A percentile compares a stretch with the other conserved stretches of the same genome.
Evolutionary conservation across 2,113 vertebrate species (phyloP).

Genomic region (Anoplopoma fimbria): DNA sequence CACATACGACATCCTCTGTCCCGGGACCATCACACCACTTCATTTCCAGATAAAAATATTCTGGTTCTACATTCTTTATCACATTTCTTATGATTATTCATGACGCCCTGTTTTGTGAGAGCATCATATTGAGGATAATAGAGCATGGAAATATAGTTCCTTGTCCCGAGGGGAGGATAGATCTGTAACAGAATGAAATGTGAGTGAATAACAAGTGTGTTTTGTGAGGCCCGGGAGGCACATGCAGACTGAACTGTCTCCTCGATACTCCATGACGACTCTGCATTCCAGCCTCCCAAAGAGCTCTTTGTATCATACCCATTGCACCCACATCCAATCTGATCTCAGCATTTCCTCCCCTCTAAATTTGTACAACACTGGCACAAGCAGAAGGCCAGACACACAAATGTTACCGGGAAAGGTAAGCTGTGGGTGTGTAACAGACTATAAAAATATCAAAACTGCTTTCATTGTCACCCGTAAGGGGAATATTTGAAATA

Average conservation of each 20-base stretch:
- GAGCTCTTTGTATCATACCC: slow-evolving; percentile 71
- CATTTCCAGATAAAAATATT: neutral
- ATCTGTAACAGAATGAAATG: slow-evolving; percentile 59
- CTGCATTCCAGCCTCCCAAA: slow-evolving; percentile 76
- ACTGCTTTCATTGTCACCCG: slow-evolving; percentile 1
- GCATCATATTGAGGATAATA: slow-evolving; percentile 5
- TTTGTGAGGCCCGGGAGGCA: slow-evolving; percentile 57
- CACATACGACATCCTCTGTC: too few relatives aligned
- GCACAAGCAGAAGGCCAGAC: slow-evolving; percentile 53
- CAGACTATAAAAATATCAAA: neutral
- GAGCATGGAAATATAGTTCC: slow-evolving; percentile 24
- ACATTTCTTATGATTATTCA: neutral
- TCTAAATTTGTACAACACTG: slow-evolving; percentile 70
- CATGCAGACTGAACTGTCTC: slow-evolving; percentile 43
- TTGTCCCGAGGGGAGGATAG: slow-evolving; percentile 17
- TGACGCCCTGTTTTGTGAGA: slow-evolving; percentile 29
- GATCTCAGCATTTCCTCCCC: slow-evolving; percentile 34
- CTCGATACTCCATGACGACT: slow-evolving; percentile 67
- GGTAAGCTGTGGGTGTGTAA: neutral
- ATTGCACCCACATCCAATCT: slow-evolving; percentile 41
- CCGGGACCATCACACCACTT: too few relatives aligned
- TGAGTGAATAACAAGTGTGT: slow-evolving; percentile 56
- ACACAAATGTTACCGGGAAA: slow-evolving; percentile 3
- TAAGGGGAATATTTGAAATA: slow-evolving; percentile 23
- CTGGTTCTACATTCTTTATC: neutral